These are phyloP conservation scores for Pimephales promelas DNA, from an alignment of 2,113 vertebrate species.

Conservation along the genomic window DNA sequence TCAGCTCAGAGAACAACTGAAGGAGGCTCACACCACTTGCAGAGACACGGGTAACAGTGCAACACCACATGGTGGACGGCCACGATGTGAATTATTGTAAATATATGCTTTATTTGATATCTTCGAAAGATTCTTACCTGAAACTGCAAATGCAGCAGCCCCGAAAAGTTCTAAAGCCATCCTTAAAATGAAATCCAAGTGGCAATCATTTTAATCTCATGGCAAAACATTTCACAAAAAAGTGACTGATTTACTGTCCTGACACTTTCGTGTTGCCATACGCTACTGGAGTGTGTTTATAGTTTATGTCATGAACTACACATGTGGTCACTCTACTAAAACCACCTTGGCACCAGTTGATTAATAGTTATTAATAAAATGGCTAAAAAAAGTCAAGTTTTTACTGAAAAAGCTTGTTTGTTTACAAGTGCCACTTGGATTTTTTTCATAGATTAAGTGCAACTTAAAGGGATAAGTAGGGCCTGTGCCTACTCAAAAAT, in stretches of 20 bases:
- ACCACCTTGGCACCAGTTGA: not conserved
- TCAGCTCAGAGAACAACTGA: slow-evolving; percentile 61
- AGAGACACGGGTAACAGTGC: slow-evolving; percentile 63
- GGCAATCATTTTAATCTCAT: too few species aligned
- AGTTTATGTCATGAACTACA: not conserved
- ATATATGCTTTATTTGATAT: not conserved
- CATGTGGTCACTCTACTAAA: not conserved
- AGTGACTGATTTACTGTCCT: too few species aligned
- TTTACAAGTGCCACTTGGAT: too few species aligned
- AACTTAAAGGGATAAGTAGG: too few species aligned
- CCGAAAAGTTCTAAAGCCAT: not conserved
- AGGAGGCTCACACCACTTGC: slow-evolving; percentile 60
- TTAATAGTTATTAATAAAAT: not conserved
- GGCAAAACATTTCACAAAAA: too few species aligned
- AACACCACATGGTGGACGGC: not conserved
- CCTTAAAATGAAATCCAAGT: too few species aligned
- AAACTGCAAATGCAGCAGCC: not conserved
- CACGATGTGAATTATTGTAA: not conserved
- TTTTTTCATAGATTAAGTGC: too few species aligned
- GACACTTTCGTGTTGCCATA: too few species aligned
- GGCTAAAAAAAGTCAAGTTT: not conserved
- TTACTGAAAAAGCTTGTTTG: not conserved
- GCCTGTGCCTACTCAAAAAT: too few species aligned
- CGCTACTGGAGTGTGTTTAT: too few species aligned
- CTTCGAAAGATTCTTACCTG: not conserved